phyloP scores from a whole-genome alignment of 2,113 vertebrate species.

The Columba janthina region DNA sequence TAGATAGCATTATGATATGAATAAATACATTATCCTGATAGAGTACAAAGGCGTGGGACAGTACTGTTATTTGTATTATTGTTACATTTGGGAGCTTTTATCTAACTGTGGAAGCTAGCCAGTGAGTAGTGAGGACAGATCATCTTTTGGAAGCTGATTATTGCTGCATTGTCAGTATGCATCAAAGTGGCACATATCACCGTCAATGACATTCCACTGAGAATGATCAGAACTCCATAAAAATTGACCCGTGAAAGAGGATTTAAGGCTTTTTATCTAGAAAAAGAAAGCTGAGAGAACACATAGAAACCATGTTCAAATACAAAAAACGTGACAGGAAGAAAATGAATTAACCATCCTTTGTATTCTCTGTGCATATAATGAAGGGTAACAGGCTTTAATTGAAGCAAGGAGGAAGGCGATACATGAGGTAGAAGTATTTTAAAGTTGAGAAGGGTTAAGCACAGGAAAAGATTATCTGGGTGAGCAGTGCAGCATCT shows the following conservation, averaged over 20 bases:
- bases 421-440: not conserved
- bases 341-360: not conserved
- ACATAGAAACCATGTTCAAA: not conserved
- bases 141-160: slow-evolving; percentile 27
- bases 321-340: not conserved
- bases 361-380: not conserved
- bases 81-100: not conserved
- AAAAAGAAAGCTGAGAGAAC: not conserved
- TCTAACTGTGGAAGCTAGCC: not conserved
- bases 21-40: not conserved
- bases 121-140: not conserved
- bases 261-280: not conserved
- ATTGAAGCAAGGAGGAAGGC: not conserved
- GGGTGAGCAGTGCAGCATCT: not conserved
- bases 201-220: not conserved
- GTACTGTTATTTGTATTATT: not conserved
- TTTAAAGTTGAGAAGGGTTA: not conserved
- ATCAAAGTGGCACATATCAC: not conserved
- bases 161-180: not conserved
- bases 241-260: not conserved
- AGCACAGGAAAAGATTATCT: not conserved
- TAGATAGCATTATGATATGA: not conserved
- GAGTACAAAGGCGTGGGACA: not conserved
- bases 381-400: not conserved
- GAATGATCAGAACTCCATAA: not conserved